phyloP scores from a whole-genome alignment of 1,140 invertebrate species.

The Psilanteris sp. region DNA sequence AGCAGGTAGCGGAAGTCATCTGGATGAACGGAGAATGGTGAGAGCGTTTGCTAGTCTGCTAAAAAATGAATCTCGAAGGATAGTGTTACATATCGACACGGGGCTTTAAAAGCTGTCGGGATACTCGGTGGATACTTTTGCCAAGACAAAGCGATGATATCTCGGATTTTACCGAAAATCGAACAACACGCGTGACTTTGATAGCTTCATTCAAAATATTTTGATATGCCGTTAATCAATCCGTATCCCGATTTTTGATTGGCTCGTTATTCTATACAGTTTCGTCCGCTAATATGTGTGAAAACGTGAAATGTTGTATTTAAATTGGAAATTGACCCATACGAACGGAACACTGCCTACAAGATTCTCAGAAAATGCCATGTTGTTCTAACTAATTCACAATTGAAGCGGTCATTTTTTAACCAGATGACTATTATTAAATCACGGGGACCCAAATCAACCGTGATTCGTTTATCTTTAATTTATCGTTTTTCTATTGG shows the following conservation, averaged over 20 bases:
- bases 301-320: no score
- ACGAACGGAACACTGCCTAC: no score
- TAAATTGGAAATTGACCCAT: no score
- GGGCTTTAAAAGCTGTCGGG: constrained; percentile 23
- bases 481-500: constrained; percentile 30
- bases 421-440: constrained; percentile 51
- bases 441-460: constrained; percentile 35
- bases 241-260: no score
- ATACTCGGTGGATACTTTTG: constrained; percentile 45
- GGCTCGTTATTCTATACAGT: no score
- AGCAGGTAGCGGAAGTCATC: constrained; percentile 78
- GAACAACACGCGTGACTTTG: not conserved
- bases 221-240: not conserved
- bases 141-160: constrained; percentile 19
- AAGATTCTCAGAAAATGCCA: no score
- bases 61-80: constrained; percentile 75
- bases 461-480: constrained; percentile 24
- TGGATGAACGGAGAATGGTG: constrained; percentile 69
- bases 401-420: constrained; percentile 54
- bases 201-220: constrained; percentile 42
- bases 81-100: constrained; percentile 70
- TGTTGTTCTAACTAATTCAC: not conserved
- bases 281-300: no score
- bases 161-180: constrained; percentile 19
- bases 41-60: constrained; percentile 72